Conservation (phyloP, 2,888 invertebrate species). For the Eilema griseolum region DNA sequence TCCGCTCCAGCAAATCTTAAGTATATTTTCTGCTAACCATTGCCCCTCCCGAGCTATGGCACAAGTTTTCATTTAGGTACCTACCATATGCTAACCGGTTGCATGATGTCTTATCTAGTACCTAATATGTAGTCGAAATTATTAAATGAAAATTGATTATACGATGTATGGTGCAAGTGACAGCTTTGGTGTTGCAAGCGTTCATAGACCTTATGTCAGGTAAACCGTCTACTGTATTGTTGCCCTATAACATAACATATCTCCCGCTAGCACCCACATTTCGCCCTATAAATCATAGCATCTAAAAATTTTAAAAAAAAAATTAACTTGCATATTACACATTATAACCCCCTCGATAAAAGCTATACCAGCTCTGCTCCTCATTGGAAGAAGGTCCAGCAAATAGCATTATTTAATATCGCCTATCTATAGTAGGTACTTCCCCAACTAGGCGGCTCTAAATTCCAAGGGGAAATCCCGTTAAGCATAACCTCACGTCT, state of each 20-base stretch:
- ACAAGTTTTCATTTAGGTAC: neutral
- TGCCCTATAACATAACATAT: no score
- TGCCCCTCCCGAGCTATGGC: neutral
- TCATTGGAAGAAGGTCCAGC: neutral
- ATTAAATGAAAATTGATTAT: no score
- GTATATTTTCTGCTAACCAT: neutral
- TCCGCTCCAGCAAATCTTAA: neutral
- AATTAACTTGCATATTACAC: no score
- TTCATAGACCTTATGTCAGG: neutral
- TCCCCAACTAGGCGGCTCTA: neutral
- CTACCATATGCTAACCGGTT: neutral
- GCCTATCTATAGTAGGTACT: neutral
- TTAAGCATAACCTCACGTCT: neutral
- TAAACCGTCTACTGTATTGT: no score
- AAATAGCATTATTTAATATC: neutral
- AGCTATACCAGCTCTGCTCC: no score
- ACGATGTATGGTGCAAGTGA: no score
- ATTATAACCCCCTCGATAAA: no score
- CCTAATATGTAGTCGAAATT: no score
- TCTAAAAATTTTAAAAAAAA: no score
- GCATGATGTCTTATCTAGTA: no score
- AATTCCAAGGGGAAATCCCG: constrained; percentile 2
- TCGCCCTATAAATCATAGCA: no score
- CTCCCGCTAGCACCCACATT: no score
- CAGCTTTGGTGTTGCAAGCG: neutral